A percentile compares a stretch with the other conserved stretches of the same genome.
phyloP scores from a whole-genome alignment of 2,113 vertebrate genomes.

The Colossoma macropomum region DNA sequence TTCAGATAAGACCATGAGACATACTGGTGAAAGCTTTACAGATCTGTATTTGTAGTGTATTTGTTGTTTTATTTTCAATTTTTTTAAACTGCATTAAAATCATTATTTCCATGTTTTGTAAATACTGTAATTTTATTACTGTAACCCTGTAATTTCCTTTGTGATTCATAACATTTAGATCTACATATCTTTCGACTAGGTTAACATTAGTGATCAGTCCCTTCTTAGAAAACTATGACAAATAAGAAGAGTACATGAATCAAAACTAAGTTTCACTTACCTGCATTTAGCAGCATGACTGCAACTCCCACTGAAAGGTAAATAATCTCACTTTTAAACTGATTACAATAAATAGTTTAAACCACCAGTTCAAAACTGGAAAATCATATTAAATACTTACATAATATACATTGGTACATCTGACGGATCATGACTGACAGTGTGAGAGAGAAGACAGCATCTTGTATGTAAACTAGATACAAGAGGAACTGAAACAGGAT shows the following conservation, averaged over 20 bases:
- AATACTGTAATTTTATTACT: too few species aligned
- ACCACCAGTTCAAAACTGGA: neutral
- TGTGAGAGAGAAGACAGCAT: neutral
- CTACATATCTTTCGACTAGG: too few species aligned
- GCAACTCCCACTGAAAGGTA: slow-evolving; percentile 46
- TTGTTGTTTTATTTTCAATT: too few species aligned
- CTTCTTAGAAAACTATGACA: too few species aligned
- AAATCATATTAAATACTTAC: slow-evolving; percentile 37
- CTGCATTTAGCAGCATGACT: slow-evolving; percentile 10
- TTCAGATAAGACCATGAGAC: too few species aligned
- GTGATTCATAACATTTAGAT: too few species aligned
- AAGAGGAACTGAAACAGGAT: slow-evolving; percentile 30
- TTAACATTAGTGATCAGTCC: too few species aligned
- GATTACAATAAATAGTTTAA: neutral
- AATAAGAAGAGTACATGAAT: neutral
- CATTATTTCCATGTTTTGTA: too few species aligned
- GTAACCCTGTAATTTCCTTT: too few species aligned
- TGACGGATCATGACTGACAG: slow-evolving; percentile 21
- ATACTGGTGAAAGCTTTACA: too few species aligned
- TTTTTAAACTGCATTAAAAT: too few species aligned
- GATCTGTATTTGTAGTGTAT: too few species aligned
- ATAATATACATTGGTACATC: neutral
- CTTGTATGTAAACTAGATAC: neutral
- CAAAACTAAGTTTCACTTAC: neutral
- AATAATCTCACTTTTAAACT: neutral